Percentiles rank a stretch among this genome's conserved stretches.
Conservation (phyloP, 2,113 vertebrate genomes). For the Nannobrachium achirus region DNA sequence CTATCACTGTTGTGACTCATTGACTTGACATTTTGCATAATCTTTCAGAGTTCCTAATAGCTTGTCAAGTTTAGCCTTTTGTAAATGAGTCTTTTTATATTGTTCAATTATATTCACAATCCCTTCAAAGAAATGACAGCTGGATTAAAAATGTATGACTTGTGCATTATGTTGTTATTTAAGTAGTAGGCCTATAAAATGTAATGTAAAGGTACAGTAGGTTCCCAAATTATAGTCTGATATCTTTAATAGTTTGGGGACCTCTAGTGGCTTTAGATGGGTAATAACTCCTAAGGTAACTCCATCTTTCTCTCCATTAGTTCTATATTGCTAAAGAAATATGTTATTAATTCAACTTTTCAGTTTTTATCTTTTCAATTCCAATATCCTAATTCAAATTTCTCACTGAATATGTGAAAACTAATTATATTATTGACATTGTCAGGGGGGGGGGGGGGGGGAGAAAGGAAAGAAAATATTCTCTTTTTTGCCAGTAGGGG, state of each 20-base stretch:
- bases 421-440: background rate
- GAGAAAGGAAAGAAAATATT: conserved; percentile 21
- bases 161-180: no score
- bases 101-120: background rate
- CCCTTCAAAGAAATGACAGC: background rate
- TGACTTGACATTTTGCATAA: no score
- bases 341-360: conserved; percentile 8
- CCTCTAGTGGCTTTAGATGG: conserved; percentile 54
- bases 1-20: no score
- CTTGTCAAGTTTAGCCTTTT: no score
- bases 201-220: no score
- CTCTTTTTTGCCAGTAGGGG: conserved; percentile 68
- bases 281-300: conserved; percentile 16
- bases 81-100: no score
- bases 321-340: no score
- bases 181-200: background rate
- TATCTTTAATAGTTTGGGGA: conserved; percentile 41
- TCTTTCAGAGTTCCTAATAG: no score
- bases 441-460: background rate
- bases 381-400: conserved; percentile 2
- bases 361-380: background rate
- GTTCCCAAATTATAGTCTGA: background rate
- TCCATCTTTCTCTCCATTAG: background rate
- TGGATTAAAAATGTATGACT: background rate
- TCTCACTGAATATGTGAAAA: background rate